Evolutionary conservation across 2,888 invertebrate species (phyloP), one percentile per base, ranked within the genome.

Genomic region (Heteromyza rotundicornis): DNA sequence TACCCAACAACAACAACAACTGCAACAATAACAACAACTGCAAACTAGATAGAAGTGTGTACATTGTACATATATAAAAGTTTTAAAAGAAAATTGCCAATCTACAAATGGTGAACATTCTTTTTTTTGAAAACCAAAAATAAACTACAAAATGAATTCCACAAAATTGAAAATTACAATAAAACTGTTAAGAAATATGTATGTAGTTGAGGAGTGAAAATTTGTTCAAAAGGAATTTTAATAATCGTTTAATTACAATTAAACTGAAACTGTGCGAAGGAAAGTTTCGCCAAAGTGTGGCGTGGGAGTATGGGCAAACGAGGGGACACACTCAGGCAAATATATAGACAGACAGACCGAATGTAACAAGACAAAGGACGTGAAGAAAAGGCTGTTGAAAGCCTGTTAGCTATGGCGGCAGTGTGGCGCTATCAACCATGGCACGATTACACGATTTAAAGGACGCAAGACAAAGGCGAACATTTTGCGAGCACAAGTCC

Each of bases 181-280:
- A 32, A 32, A 32, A 32, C 7, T 8, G 7, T 5, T 32, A 12
- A n/a, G 14, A n/a, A 40, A 47, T 8, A 20, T 14, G 19, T 3
- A 47, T 19, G 20, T 7, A 47, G 19, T 47, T 17, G 20, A 47
- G 14, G 53, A 27, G 27, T 61, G 40, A 51, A 55, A 57, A 58
- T 59, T 53, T 55, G 56, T 53, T 57, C 58, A 59, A 62, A 60
- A 62, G 47, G 63, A 66, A 66, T 63, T 65, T 63, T 62, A 65
- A 65, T 66, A 66, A 66, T 66, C 65, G 61, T 66, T 66, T 66
- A 66, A 66, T 66, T 66, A 66, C 62, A 66, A 66, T 66, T 64
- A 64, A 64, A 64, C 32, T 60, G 61, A 63, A 64, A 62, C 63
- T 49, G 60, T 40, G 51, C 44, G 40, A 27, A 27, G 50, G 24